Base-by-base conservation (phyloP, 1,140 invertebrate genomes). In the Brachionus paranguensis region DNA sequence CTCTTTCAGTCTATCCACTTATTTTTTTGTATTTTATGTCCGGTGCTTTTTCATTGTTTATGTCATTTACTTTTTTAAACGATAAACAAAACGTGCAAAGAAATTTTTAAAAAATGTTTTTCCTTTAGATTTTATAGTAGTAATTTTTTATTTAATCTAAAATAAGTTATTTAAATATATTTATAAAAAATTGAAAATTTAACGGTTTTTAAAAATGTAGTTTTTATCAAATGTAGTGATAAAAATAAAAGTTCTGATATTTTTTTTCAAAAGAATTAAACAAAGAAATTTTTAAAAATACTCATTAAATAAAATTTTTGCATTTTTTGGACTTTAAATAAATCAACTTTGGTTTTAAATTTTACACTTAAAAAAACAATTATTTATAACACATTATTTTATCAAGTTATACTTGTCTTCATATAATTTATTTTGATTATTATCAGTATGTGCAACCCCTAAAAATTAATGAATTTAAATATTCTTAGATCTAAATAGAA, bases 11-110 rank as follows among this genome's bases (percentile, higher is more conserved):
- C 43, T 76, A 76, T 76, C 72, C 72, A 24, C 29, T 76, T 43
- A 24, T 76, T 27, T 76, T 76, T 76, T 29, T 76, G 17, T 76
- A 76, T 50, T 76, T 76, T 76, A 20, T 76, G 20, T 76, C 72
- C 20, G 72, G 72, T 29, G 27, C 43, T 50, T 76, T 76, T 76
- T 24, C 72, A 20, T 50, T 76, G 27, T 29, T 37, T 50, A 76
- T 76, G 72, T 76, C 72, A 47, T 76, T 76, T 76, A 76, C 72
- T 6, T 76, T 76, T 50, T n/a, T 76, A 50, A 50, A 76, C 27
- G 72, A 76, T 50, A 76, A 76, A 76, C 72, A 76, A 76, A 76
- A 76, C 47, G 72, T 76, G 27, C 45, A 76, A 50, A 76, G 43
- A 76, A 50, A 45, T 76, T 76, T 50, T 76, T 76, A 50, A 27